Percentiles rank a stretch among this genome's conserved stretches.
These are phyloP conservation scores for Hypsopygia costalis DNA, from an alignment of 2,888 invertebrate species.

Conservation along the genomic window DNA sequence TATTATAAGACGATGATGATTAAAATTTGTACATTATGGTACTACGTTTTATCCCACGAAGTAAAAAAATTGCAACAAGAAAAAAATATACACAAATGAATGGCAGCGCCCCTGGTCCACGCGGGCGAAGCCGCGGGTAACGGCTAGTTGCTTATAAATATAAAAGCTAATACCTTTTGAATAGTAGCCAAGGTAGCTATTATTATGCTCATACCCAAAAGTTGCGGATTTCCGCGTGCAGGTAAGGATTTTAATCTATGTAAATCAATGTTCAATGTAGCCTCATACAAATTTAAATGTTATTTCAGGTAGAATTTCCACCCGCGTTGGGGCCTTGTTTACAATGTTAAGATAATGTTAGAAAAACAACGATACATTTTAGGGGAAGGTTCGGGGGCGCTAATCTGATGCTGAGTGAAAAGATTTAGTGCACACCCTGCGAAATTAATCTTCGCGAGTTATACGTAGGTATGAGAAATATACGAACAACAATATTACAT, in stretches of 20 bases:
- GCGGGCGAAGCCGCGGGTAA: too few species aligned
- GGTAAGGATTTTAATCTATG: constrained; percentile 12
- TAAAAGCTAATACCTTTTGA: too few species aligned
- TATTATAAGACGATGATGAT: too few species aligned
- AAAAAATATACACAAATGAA: too few species aligned
- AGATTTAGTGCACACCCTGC: constrained; percentile 62
- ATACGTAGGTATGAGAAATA: constrained; percentile 11
- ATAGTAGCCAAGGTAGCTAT: too few species aligned
- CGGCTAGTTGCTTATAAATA: too few species aligned
- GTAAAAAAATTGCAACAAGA: too few species aligned
- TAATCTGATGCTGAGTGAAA: constrained; percentile 71
- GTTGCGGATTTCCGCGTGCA: not conserved
- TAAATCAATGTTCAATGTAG: constrained; percentile 20
- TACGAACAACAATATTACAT: constrained; percentile 5
- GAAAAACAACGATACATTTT: constrained; percentile 64
- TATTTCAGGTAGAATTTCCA: constrained; percentile 44
- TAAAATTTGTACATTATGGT: too few species aligned
- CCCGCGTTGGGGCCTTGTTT: constrained; percentile 40
- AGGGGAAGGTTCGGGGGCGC: constrained; percentile 46
- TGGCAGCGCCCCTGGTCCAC: too few species aligned
- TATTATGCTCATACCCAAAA: not conserved
- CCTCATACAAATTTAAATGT: constrained; percentile 35
- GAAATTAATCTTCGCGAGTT: constrained; percentile 48
- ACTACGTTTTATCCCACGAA: too few species aligned
- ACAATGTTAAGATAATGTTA: constrained; percentile 61